Conservation (phyloP, 2,888 invertebrate genomes). For the Hyposoter dolosus region DNA sequence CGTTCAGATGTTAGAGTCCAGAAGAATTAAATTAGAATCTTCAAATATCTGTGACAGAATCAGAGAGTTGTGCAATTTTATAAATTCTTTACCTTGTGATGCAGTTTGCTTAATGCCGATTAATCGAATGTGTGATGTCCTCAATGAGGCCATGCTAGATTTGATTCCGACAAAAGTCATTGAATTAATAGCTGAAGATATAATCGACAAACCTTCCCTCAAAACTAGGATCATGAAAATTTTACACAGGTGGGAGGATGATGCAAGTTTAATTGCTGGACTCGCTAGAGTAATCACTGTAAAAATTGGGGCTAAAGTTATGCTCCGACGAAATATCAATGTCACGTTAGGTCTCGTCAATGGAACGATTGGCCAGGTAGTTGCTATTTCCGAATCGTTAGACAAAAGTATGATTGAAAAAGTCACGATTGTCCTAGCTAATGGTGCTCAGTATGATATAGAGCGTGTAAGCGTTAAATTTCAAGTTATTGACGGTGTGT, state of each 20-base stretch:
- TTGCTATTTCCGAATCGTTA: constrained; percentile 56
- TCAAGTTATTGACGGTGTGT: constrained; percentile 68
- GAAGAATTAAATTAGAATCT: constrained; percentile 62
- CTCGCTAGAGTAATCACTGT: constrained; percentile 70
- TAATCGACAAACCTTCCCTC: constrained; percentile 63
- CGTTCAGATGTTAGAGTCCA: constrained; percentile 27
- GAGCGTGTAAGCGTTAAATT: constrained; percentile 72
- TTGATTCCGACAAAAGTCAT: constrained; percentile 66
- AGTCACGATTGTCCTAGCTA: constrained; percentile 64
- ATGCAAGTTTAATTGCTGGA: constrained; percentile 71
- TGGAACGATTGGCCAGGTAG: constrained; percentile 71
- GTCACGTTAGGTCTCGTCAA: constrained; percentile 73
- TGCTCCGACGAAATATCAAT: constrained; percentile 75
- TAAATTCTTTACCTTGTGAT: constrained; percentile 71
- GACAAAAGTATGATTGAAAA: constrained; percentile 61
- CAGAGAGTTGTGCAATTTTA: constrained; percentile 70
- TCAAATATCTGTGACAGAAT: constrained; percentile 62
- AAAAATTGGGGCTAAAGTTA: constrained; percentile 71
- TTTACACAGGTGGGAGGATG: constrained; percentile 68
- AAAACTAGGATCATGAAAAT: constrained; percentile 65
- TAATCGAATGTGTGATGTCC: constrained; percentile 66
- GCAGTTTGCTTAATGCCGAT: constrained; percentile 71
- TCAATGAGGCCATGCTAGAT: constrained; percentile 69
- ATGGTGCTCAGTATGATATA: constrained; percentile 62
- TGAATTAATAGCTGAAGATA: not conserved